Evolutionary conservation across 2,113 vertebrate genomes (phyloP).

Genomic region (Leptosomus discolor): DNA sequence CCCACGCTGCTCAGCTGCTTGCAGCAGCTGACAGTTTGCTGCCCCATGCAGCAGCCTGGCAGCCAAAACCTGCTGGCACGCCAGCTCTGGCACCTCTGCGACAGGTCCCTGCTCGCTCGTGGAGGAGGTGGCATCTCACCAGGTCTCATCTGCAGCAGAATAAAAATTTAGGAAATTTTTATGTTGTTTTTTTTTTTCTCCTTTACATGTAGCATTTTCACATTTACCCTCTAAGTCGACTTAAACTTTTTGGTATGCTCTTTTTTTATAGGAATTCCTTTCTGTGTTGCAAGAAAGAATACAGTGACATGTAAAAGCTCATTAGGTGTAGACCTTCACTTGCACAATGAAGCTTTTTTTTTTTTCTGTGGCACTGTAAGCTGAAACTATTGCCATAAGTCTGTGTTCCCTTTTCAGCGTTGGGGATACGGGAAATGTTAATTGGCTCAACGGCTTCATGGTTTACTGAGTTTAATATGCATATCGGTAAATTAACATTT

Average conservation of each 20-base stretch:
- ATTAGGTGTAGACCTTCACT: slow-evolving; percentile 14
- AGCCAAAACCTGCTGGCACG: not conserved
- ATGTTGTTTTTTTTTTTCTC: not conserved
- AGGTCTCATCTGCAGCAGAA: not conserved
- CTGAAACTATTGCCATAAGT: not conserved
- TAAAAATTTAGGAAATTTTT: not conserved
- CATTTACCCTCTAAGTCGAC: not conserved
- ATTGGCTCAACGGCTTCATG: slow-evolving; percentile 37
- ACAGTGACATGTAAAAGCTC: not conserved
- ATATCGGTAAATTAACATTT: slow-evolving; percentile 74
- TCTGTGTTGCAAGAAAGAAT: not conserved
- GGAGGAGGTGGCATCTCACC: not conserved
- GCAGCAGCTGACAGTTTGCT: not conserved
- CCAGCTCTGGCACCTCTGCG: not conserved
- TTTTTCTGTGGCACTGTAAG: not conserved
- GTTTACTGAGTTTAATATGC: slow-evolving; percentile 29
- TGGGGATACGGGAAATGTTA: slow-evolving; percentile 23
- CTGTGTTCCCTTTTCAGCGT: not conserved
- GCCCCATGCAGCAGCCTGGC: not conserved
- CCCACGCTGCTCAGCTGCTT: fast-evolving
- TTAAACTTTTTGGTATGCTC: not conserved
- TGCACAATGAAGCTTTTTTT: not conserved
- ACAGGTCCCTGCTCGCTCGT: not conserved
- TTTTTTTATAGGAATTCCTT: not conserved
- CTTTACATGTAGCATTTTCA: not conserved